Percentiles rank a stretch among this genome's conserved stretches.
Conservation (phyloP, 1,140 invertebrate species). For the Drosophila lacertosa region DNA sequence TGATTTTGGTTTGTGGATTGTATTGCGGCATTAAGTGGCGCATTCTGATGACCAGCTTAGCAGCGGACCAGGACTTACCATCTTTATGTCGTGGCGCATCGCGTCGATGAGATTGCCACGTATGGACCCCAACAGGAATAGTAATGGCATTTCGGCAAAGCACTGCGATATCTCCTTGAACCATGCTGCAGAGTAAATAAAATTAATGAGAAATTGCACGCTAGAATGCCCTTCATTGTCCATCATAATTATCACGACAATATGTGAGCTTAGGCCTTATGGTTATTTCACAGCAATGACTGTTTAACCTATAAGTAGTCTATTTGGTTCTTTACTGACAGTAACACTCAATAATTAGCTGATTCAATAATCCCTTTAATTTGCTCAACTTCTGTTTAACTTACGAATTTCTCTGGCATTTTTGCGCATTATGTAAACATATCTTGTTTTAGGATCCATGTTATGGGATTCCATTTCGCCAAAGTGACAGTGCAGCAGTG, state of each 20-base stretch:
- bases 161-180: slow-evolving; percentile 85
- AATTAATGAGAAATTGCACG: slow-evolving; percentile 41
- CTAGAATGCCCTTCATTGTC: slow-evolving; percentile 7
- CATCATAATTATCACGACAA: slow-evolving; percentile 12
- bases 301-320: neutral
- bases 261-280: slow-evolving; percentile 1
- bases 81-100: slow-evolving; percentile 84
- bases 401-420: slow-evolving; percentile 86
- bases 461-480: slow-evolving; percentile 86
- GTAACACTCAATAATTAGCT: no score
- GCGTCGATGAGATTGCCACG: slow-evolving; percentile 86
- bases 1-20: slow-evolving; percentile 61
- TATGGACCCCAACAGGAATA: slow-evolving; percentile 87
- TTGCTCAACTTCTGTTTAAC: no score
- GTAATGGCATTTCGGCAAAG: slow-evolving; percentile 86
- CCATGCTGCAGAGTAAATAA: slow-evolving; percentile 49
- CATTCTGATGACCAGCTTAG: slow-evolving; percentile 31
- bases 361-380: no score
- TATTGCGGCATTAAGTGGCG: slow-evolving; percentile 59
- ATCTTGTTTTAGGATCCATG: slow-evolving; percentile 85
- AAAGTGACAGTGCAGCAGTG: slow-evolving; percentile 88
- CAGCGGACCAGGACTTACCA: slow-evolving; percentile 65
- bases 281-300: neutral
- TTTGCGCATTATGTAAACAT: slow-evolving; percentile 89
- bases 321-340: neutral